Evolutionary conservation across 2,888 invertebrate genomes (phyloP), one percentile per base, ranked within the genome.

Genomic region (Pimpla rufipes): DNA sequence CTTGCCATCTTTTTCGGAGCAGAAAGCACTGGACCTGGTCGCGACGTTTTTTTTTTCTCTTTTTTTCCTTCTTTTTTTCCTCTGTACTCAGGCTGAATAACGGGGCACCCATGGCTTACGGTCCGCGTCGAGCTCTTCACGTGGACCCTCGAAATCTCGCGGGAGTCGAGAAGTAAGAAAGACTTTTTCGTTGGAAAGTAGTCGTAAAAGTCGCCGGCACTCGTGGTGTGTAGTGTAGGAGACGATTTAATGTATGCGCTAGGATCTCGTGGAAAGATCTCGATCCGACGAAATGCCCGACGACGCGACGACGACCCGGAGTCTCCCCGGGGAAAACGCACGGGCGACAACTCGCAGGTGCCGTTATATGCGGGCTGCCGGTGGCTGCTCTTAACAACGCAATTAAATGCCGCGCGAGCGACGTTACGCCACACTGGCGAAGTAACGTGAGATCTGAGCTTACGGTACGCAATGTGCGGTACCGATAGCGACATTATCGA

Each of bases 341-440:
- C 73, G 50, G 59, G 57, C 79, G 79, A 83, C 71, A 83, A 68
- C 50, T 66, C 66, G 18, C 47, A 78, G 62, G 68, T 85, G 50
- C 85, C 85, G 85, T 85, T 85, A 85, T 70, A 68, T 68, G 40
- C 40, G 29, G 37, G 42, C 16, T 52, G 29, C 45, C 29, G 35
- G 35, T 16, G 29, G 5, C 29, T 29, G 35, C 76, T 82, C 83
- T 85, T 79, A 83, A 83, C 79, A 86, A 83, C 83, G 85, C 85
- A 85, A 86, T 85, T 85, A 86, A 83, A 86, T 59, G 68, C 75
- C 80, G 75, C 50, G 70, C 50, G 67, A 79, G 70, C 50, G 67
- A 79, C 73, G 64, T 68, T 76, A 62, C 75, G 64, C 80, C 76
- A 76, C 75, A 76, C 68, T 80, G 73, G 71, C 47, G 73, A 79